Conservation (phyloP, 92 coral and sea anemone genomes). For the Zoanthus sansibaricus region DNA sequence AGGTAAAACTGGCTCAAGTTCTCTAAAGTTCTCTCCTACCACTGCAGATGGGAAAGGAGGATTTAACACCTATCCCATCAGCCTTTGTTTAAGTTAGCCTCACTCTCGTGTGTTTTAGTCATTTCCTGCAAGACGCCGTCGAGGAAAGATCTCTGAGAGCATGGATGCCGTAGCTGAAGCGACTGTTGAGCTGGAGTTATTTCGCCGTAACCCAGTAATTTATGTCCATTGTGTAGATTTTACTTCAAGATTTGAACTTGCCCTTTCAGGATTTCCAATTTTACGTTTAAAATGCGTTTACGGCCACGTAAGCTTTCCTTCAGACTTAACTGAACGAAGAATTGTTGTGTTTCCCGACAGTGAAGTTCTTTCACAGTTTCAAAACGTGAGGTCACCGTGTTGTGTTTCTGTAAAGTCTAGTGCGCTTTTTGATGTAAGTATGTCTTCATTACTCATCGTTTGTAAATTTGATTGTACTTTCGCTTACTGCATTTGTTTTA, state of each 20-base stretch:
- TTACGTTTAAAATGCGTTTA: conserved; percentile 34
- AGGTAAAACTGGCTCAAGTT: too few relatives aligned
- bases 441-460: too few relatives aligned
- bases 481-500: background rate
- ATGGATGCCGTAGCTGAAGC: background rate
- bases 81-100: background rate
- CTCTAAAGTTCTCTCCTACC: too few relatives aligned
- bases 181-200: background rate
- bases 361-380: conserved; percentile 14
- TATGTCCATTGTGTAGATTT: conserved; percentile 35
- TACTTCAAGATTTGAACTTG: background rate
- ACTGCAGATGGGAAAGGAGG: background rate
- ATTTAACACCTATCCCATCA: conserved; percentile 1
- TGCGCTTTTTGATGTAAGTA: conserved; percentile 9
- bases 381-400: conserved; percentile 25
- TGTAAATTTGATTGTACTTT: too few relatives aligned
- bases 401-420: conserved; percentile 6
- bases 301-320: conserved; percentile 25
- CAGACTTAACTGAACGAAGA: conserved; percentile 39
- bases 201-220: conserved; percentile 18
- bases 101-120: background rate
- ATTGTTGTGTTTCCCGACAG: conserved; percentile 23
- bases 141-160: conserved; percentile 3
- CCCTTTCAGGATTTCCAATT: conserved; percentile 36
- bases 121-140: conserved; percentile 2